phyloP scores from a whole-genome alignment of 2,113 vertebrate species.

The Hippocampus zosterae region DNA sequence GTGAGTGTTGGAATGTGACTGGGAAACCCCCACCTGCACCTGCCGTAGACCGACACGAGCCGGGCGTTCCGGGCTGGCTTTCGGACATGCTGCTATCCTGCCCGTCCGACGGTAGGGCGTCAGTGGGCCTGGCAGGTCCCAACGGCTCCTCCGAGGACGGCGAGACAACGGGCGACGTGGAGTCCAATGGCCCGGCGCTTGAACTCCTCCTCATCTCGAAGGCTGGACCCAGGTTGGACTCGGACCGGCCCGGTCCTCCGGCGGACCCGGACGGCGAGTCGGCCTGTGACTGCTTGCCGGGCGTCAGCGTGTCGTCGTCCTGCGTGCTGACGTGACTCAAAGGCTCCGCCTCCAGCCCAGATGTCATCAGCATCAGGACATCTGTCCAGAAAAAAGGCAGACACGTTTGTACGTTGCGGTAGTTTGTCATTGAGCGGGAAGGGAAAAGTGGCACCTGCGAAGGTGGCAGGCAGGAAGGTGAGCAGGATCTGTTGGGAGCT shows the following conservation, averaged over 20 bases:
- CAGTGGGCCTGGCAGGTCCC: accelerated
- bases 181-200: constrained; percentile 45
- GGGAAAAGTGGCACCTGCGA: constrained; percentile 72
- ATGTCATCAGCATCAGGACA: constrained; percentile 77
- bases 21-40: background rate
- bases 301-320: constrained; percentile 59
- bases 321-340: constrained; percentile 61
- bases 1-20: background rate
- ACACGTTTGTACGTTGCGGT: too few species aligned
- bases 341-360: constrained; percentile 67
- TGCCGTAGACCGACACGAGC: constrained; percentile 36
- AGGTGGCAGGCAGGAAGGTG: constrained; percentile 87
- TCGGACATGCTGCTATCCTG: constrained; percentile 29
- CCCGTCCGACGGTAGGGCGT: constrained; percentile 28
- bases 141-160: constrained; percentile 25
- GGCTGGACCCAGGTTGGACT: constrained; percentile 5
- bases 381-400: constrained; percentile 64
- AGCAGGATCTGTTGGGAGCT: constrained; percentile 87
- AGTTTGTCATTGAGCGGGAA: background rate
- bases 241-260: constrained; percentile 30
- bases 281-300: constrained; percentile 53
- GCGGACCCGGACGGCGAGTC: constrained; percentile 53
- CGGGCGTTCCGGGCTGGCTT: constrained; percentile 10
- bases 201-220: constrained; percentile 28
- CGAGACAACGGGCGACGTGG: constrained; percentile 45